Conservation (phyloP, 2,888 invertebrate species). For the Acanthosepion esculentum region DNA sequence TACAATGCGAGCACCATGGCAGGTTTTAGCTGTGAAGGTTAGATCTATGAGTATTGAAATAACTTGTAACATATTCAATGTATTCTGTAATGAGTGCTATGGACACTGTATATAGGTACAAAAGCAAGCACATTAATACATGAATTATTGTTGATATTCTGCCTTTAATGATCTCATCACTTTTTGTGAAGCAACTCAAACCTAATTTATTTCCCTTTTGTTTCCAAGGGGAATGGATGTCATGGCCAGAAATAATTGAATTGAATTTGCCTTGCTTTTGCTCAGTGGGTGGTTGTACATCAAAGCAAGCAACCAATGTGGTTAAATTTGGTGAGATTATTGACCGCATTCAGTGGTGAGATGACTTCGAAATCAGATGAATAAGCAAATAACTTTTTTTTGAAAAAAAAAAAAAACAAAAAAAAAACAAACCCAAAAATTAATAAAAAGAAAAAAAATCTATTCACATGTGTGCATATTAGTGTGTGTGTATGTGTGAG, state of each 20-base stretch:
- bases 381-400: background rate
- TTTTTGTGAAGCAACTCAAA: background rate
- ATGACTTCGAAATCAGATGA: background rate
- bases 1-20: too few relatives aligned
- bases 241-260: slow-evolving; percentile 25
- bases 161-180: background rate
- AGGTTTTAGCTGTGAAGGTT: too few relatives aligned
- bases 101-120: background rate
- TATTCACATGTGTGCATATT: too few relatives aligned
- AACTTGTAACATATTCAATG: background rate
- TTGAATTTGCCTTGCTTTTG: background rate
- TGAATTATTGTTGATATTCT: background rate
- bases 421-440: background rate
- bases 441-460: background rate
- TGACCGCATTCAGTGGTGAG: background rate
- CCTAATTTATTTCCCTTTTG: background rate
- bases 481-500: too few relatives aligned
- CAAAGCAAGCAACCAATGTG: background rate
- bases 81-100: background rate
- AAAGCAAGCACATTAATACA: background rate
- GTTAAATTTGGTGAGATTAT: slow-evolving; percentile 4
- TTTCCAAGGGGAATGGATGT: background rate
- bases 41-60: background rate
- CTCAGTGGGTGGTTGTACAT: background rate
- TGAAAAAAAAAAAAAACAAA: too few relatives aligned